Percentiles rank a stretch among this genome's conserved stretches.
These are phyloP conservation scores for Stenurella melanura DNA, from an alignment of 2,888 invertebrate genomes.

Conservation along the genomic window DNA sequence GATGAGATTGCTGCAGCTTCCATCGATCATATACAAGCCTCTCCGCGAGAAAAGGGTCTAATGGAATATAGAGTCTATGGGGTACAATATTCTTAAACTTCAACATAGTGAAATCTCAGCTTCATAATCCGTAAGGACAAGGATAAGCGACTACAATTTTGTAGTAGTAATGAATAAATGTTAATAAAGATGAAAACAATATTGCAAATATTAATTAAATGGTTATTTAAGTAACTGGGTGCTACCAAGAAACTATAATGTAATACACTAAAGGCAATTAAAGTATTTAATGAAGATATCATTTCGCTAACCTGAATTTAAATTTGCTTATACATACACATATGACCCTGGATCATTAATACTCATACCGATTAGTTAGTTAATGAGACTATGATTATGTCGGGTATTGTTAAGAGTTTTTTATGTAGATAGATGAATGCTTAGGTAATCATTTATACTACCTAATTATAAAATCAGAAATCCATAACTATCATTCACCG, in stretches of 20 bases:
- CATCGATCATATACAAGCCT: too few relatives aligned
- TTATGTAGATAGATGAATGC: neutral
- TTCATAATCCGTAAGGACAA: too few relatives aligned
- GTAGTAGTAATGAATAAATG: too few relatives aligned
- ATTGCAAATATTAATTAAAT: neutral
- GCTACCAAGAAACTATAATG: neutral
- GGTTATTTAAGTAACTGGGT: neutral
- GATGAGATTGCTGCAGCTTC: too few relatives aligned
- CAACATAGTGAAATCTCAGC: too few relatives aligned
- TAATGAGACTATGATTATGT: neutral
- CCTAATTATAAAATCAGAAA: neutral
- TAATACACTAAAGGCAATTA: neutral
- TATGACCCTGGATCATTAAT: neutral
- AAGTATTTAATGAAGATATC: conserved; percentile 32
- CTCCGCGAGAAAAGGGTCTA: too few relatives aligned
- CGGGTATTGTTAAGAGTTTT: neutral
- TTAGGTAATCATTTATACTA: neutral
- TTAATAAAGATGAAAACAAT: too few relatives aligned
- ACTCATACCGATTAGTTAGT: neutral
- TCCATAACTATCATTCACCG: neutral
- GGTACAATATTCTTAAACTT: too few relatives aligned
- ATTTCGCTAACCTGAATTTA: conserved; percentile 24
- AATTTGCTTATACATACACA: neutral
- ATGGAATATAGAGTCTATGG: too few relatives aligned
- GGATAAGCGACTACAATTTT: too few relatives aligned